phyloP scores from a whole-genome alignment of 2,888 invertebrate genomes.

The Mythimna impura region DNA sequence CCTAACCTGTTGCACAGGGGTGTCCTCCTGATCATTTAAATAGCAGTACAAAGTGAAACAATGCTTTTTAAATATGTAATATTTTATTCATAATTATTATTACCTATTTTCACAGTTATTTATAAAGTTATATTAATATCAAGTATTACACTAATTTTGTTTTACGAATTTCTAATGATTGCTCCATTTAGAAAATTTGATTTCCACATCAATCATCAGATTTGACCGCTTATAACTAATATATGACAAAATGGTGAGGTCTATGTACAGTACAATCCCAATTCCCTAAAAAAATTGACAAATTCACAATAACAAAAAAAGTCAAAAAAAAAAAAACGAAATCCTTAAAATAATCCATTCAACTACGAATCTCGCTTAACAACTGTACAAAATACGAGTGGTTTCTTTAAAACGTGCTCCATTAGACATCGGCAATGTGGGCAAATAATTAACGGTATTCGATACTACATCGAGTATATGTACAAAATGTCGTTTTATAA shows the following conservation, averaged over 20 bases:
- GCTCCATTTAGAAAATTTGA: constrained; percentile 90
- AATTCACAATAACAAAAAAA: constrained; percentile 92
- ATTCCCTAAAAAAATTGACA: constrained; percentile 93
- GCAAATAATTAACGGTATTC: constrained; percentile 82
- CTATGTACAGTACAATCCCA: constrained; percentile 92
- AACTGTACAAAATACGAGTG: constrained; percentile 90
- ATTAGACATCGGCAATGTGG: constrained; percentile 82
- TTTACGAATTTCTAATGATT: constrained; percentile 90
- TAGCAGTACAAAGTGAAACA: constrained; percentile 78
- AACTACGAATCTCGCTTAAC: constrained; percentile 88
- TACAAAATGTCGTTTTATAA: constrained; percentile 87
- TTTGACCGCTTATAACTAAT: constrained; percentile 84
- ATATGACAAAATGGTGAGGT: constrained; percentile 89
- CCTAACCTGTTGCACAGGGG: no score
- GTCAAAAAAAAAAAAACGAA: constrained; percentile 79
- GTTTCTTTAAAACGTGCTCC: constrained; percentile 88
- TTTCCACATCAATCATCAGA: constrained; percentile 90
- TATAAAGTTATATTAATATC: constrained; percentile 91
- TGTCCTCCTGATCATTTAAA: neutral
- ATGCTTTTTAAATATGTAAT: constrained; percentile 88
- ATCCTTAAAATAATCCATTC: constrained; percentile 88
- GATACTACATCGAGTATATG: constrained; percentile 81
- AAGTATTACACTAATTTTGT: constrained; percentile 90
- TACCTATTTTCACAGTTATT: constrained; percentile 91
- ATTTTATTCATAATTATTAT: constrained; percentile 91